A percentile compares a stretch with the other conserved stretches of the same genome.
Conservation (phyloP, 2,113 vertebrate genomes). For the Forbesichthys agassizii region DNA sequence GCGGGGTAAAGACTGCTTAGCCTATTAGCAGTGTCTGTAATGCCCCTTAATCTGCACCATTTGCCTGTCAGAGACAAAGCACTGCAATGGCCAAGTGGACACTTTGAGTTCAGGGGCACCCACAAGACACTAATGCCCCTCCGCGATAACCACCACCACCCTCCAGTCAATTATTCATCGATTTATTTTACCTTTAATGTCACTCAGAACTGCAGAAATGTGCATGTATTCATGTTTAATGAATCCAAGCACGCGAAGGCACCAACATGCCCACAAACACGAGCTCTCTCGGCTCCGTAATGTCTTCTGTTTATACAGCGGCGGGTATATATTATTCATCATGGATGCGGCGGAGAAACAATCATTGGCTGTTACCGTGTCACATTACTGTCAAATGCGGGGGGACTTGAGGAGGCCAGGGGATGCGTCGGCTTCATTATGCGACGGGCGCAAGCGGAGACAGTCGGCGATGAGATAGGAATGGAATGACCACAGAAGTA, state of each 20-base stretch:
- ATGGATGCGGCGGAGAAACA: conserved; percentile 45
- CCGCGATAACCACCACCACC: conserved; percentile 25
- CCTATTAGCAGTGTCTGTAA: conserved; percentile 69
- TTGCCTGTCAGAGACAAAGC: conserved; percentile 50
- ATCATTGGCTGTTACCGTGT: conserved; percentile 67
- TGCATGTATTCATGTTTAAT: conserved; percentile 77
- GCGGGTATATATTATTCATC: conserved; percentile 74
- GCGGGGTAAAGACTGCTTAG: conserved; percentile 65
- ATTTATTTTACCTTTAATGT: conserved; percentile 77
- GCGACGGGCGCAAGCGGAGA: conserved; percentile 31
- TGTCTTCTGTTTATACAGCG: conserved; percentile 77
- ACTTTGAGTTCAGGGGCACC: conserved; percentile 27
- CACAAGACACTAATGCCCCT: conserved; percentile 23
- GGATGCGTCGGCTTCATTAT: conserved; percentile 52
- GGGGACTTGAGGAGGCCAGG: conserved; percentile 67
- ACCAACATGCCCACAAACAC: conserved; percentile 46
- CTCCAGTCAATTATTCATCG: conserved; percentile 77
- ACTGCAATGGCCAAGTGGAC: conserved; percentile 51
- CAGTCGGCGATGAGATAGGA: conserved; percentile 44
- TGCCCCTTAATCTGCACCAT: conserved; percentile 65
- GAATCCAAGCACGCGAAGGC: conserved; percentile 45
- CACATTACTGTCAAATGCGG: conserved; percentile 72
- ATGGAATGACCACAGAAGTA: conserved; percentile 57
- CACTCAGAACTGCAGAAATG: conserved; percentile 67
- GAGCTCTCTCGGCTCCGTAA: conserved; percentile 59